Conservation (phyloP, 1,140 invertebrate species). For the Sitophilus oryzae region DNA sequence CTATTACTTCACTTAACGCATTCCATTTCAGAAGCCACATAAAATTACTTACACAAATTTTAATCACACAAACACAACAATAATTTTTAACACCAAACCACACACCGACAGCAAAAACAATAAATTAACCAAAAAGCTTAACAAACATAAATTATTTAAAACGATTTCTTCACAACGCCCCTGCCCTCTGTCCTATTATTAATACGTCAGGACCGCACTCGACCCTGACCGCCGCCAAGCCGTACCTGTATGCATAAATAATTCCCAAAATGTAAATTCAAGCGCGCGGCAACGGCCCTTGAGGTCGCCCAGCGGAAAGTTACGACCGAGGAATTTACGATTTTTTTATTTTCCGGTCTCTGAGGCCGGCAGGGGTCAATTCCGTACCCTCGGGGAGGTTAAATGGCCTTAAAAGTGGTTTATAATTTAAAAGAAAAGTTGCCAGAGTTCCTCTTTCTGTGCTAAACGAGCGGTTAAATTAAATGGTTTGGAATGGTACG, state of each 20-base stretch:
- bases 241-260: slow-evolving; percentile 17
- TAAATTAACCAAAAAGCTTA: no score
- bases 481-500: neutral
- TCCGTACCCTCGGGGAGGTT: slow-evolving; percentile 5
- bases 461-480: neutral
- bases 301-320: slow-evolving; percentile 7
- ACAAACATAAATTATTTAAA: no score
- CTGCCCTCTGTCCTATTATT: neutral
- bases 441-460: neutral
- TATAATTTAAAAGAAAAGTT: slow-evolving; percentile 6
- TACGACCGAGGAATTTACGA: slow-evolving; percentile 10
- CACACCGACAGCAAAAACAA: no score
- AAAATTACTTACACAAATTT: no score
- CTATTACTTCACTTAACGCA: no score
- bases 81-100: no score
- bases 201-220: no score
- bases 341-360: slow-evolving; percentile 16
- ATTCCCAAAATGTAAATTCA: slow-evolving; percentile 16
- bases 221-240: no score
- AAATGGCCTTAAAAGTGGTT: slow-evolving; percentile 10
- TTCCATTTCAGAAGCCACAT: no score
- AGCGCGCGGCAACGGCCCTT: slow-evolving; percentile 11
- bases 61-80: no score
- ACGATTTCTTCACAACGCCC: no score
- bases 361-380: slow-evolving; percentile 4